phyloP scores from a whole-genome alignment of 2,113 vertebrate species.

The Perccottus glenii region DNA sequence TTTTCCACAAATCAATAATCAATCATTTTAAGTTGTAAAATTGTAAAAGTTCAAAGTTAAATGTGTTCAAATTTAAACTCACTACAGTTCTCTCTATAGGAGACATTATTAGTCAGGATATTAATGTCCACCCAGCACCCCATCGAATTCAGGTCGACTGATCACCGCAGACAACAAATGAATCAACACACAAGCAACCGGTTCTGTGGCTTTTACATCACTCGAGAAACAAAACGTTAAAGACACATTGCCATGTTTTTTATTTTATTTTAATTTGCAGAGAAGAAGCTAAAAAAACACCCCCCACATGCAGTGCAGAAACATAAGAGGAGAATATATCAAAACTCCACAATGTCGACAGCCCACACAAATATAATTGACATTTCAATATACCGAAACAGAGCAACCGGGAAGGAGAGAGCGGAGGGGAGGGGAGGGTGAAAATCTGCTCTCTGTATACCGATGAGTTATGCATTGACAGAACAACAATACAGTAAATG shows the following conservation, averaged over 20 bases:
- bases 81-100: too few relatives aligned
- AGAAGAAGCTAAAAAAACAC: slow-evolving; percentile 56
- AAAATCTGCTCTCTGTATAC: slow-evolving; percentile 61
- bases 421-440: slow-evolving; percentile 33
- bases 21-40: too few relatives aligned
- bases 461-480: slow-evolving; percentile 68
- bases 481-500: slow-evolving; percentile 74
- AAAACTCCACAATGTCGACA: slow-evolving; percentile 51
- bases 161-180: slow-evolving; percentile 13
- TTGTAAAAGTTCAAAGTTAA: too few relatives aligned
- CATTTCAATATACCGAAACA: slow-evolving; percentile 69
- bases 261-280: slow-evolving; percentile 54
- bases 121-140: slow-evolving; percentile 1
- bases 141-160: slow-evolving; percentile 16
- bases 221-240: slow-evolving; percentile 22
- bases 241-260: slow-evolving; percentile 4
- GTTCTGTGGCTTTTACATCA: slow-evolving; percentile 21
- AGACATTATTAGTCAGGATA: not conserved
- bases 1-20: too few relatives aligned
- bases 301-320: slow-evolving; percentile 51
- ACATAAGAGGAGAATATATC: slow-evolving; percentile 57
- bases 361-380: slow-evolving; percentile 75
- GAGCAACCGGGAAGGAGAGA: slow-evolving; percentile 56
- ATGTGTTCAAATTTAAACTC: too few relatives aligned
- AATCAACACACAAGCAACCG: slow-evolving; percentile 18